Evolutionary conservation across 2,113 vertebrate genomes (phyloP), one percentile per base, ranked within the genome.

Genomic region (Petrocephalus microphthalmus): DNA sequence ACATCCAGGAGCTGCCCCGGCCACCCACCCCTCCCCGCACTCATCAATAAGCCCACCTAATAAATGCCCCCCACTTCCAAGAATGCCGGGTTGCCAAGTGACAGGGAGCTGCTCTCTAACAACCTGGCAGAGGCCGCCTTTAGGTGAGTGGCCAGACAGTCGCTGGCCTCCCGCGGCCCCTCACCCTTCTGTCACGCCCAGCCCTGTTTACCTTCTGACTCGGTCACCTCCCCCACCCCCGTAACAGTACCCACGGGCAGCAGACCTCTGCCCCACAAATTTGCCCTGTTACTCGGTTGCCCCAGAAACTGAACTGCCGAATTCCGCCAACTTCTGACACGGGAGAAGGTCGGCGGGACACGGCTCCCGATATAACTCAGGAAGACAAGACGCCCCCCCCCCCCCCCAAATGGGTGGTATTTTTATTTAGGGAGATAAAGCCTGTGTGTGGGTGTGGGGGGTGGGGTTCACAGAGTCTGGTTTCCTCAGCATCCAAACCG

Each of bases 261-360:
- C 33, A 88, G 87, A 45, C 84, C 89, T 87, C 88, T 88, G 90
- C 91, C 93, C 90, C 86, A 78, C 90, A 93, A 93, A 91, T 88
- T 89, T 85, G 94, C 92, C 94, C 90, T 88, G 51, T 92, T 94
- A 94, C 95, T 95, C 91, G 91, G 94, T 94, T 92, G 49, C 93
- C 94, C 92, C 92, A 94, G 95, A 95, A 94, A 95, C 94, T 85
- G 84, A 89, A 91, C 81, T 4, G 88, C 94, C 94, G 94, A 94
- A 95, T 95, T 92, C 94, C 93, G 94, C 90, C 87, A 88, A 0
- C 47, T 82, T 87, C 88, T 93, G 95, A 95, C 93, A 95, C 49
- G 89, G 91, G 95, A 95, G 95, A 95, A 95, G 95, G 95, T 95
- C 95, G 95, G 13, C 83, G 91, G 89, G 94, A 91, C 85, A 71